phyloP scores from a whole-genome alignment of 2,888 invertebrate species.

The Octodonta nipae region DNA sequence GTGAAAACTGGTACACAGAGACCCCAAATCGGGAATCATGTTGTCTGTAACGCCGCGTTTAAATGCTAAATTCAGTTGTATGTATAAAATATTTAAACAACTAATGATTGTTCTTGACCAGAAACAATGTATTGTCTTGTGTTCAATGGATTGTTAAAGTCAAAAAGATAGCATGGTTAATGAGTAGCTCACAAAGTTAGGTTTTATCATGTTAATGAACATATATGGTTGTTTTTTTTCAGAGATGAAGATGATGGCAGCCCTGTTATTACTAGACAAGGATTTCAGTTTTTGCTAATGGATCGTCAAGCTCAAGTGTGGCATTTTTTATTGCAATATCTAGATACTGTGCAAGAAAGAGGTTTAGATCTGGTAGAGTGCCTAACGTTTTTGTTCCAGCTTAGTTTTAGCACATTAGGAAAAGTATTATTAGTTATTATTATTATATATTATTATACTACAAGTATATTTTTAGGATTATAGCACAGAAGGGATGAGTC shows the following conservation, averaged over 20 bases:
- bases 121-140: no score
- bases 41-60: no score
- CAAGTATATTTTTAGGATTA: slow-evolving; percentile 56
- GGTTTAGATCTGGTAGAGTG: slow-evolving; percentile 82
- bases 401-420: slow-evolving; percentile 87
- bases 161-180: no score
- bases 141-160: no score
- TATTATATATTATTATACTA: background rate
- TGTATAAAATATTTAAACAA: no score
- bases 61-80: no score
- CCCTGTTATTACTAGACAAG: slow-evolving; percentile 81
- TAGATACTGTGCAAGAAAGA: slow-evolving; percentile 80
- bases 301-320: slow-evolving; percentile 92
- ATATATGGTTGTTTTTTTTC: slow-evolving; percentile 14
- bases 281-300: slow-evolving; percentile 91
- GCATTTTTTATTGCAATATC: slow-evolving; percentile 92
- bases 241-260: slow-evolving; percentile 69
- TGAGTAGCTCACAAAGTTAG: no score
- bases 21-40: no score
- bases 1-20: no score
- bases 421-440: slow-evolving; percentile 42
- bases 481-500: slow-evolving; percentile 86
- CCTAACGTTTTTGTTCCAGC: slow-evolving; percentile 87
- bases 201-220: no score
- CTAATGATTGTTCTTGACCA: no score